Conservation (phyloP, 2,888 invertebrate species). For the Polyploca ridens region DNA sequence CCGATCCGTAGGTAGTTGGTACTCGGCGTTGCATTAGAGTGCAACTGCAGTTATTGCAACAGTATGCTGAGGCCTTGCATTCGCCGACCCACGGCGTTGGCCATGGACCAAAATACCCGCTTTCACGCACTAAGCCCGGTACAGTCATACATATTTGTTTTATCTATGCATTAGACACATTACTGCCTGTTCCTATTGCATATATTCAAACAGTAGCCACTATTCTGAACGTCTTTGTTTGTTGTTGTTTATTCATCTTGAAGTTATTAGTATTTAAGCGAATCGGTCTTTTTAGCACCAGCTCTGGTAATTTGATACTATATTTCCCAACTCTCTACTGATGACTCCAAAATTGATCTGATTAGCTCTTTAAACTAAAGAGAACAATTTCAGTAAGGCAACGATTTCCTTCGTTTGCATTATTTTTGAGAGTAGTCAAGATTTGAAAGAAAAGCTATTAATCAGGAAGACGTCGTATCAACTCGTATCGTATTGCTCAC, state of each 20-base stretch:
- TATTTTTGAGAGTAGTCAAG: neutral
- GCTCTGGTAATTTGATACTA: neutral
- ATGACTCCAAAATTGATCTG: too few species aligned
- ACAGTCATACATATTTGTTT: slow-evolving; percentile 30
- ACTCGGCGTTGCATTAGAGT: slow-evolving; percentile 62
- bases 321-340: neutral
- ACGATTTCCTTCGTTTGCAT: neutral
- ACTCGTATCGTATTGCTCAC: neutral
- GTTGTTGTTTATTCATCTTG: neutral
- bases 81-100: slow-evolving; percentile 72
- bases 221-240: slow-evolving; percentile 3
- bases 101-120: slow-evolving; percentile 80
- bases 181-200: slow-evolving; percentile 13
- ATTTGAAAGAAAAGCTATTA: neutral
- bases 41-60: slow-evolving; percentile 77
- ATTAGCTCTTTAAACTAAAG: too few species aligned
- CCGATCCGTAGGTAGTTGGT: slow-evolving; percentile 24
- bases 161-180: slow-evolving; percentile 29
- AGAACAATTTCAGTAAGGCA: too few species aligned
- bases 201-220: neutral
- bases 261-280: neutral
- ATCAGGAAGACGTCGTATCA: neutral
- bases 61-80: slow-evolving; percentile 77
- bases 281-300: neutral
- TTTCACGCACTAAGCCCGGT: slow-evolving; percentile 64